Evolutionary conservation across 2,888 invertebrate genomes (phyloP), one percentile per base, ranked within the genome.

Genomic region (Ornithoptera priamus): DNA sequence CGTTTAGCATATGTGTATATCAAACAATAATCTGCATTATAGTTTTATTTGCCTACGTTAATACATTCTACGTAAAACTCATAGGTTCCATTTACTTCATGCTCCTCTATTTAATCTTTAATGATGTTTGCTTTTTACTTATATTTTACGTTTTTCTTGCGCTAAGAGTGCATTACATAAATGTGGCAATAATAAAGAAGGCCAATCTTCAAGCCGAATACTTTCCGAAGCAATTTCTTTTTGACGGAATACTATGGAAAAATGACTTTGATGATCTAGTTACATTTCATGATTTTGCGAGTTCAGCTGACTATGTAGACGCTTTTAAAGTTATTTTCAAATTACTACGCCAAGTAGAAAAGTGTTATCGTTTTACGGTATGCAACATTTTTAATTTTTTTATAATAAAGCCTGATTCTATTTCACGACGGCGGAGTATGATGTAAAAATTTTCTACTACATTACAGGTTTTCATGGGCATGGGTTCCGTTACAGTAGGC

Each of bases 151-250:
- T 75, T 0, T 83, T 81, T 53, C 63, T 86, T 8, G 77, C 79
- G 2, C 69, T 83, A 53, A 80, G 90, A 73, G 75, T 78, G n/a
- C 79, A 82, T 36, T 89, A 85, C 56, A 68, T 90, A 5, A 90
- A 90, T 68, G 77, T 86, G 0, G 82, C 87, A 22, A 74, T 90
- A 60, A 79, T 87, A 68, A 88, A 86, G 74, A 69, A 76, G 1
- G 80, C 81, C 1, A 76, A 83, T 0, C 76, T 88, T 57, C 81
- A 86, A 18, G 68, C 78, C 6, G 75, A 81, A 2, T 83, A 85
- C 65, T 75, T 90, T 60, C 84, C 85, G 0, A 78, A 80, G n/a
- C 78, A 82, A 69, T 75, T 81, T 18, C 50, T 85, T 7, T 84
- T 86, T 46, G 76, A 84, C 74, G 73, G 72, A 5, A 22, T 86